A percentile compares a stretch with the other conserved stretches of the same genome.
These are phyloP conservation scores for Drosophila rufa DNA, from an alignment of 1,140 invertebrate species.

Conservation along the genomic window DNA sequence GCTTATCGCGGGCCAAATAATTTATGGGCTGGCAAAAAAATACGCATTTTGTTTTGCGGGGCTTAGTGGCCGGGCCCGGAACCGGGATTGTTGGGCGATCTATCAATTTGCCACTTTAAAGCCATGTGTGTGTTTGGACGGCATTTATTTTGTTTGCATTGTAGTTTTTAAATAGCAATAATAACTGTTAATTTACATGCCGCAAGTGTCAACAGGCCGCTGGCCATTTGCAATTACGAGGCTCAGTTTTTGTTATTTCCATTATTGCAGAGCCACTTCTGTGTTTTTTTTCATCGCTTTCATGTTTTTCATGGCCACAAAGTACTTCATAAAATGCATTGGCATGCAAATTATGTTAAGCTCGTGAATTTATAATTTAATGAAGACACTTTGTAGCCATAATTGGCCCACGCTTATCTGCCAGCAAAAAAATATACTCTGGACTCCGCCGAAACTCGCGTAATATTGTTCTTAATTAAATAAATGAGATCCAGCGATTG, in stretches of 20 bases:
- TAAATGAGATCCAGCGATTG: slow-evolving; percentile 76
- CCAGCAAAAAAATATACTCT: neutral
- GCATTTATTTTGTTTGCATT: slow-evolving; percentile 35
- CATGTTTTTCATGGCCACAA: slow-evolving; percentile 66
- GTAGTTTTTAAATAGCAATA: slow-evolving; percentile 59
- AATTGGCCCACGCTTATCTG: slow-evolving; percentile 61
- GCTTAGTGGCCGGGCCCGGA: slow-evolving; percentile 43
- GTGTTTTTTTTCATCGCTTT: slow-evolving; percentile 27
- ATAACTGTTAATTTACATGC: slow-evolving; percentile 79
- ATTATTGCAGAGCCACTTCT: slow-evolving; percentile 16
- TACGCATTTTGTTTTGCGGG: slow-evolving; percentile 43
- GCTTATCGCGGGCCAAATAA: slow-evolving; percentile 65
- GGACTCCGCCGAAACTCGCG: slow-evolving; percentile 37
- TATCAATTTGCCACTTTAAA: slow-evolving; percentile 80
- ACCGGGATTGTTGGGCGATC: slow-evolving; percentile 50
- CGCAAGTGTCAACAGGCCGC: slow-evolving; percentile 76
- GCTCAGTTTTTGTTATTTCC: slow-evolving; percentile 29
- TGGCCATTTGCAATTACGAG: slow-evolving; percentile 73
- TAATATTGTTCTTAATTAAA: slow-evolving; percentile 83
- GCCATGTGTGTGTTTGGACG: slow-evolving; percentile 2
- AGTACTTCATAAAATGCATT: slow-evolving; percentile 80
- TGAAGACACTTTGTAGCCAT: slow-evolving; percentile 82
- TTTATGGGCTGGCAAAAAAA: slow-evolving; percentile 72
- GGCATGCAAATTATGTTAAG: slow-evolving; percentile 81
- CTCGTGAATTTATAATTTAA: slow-evolving; percentile 83